phyloP scores from a whole-genome alignment of 1,140 invertebrate genomes.

The Scaptomyza graminum region DNA sequence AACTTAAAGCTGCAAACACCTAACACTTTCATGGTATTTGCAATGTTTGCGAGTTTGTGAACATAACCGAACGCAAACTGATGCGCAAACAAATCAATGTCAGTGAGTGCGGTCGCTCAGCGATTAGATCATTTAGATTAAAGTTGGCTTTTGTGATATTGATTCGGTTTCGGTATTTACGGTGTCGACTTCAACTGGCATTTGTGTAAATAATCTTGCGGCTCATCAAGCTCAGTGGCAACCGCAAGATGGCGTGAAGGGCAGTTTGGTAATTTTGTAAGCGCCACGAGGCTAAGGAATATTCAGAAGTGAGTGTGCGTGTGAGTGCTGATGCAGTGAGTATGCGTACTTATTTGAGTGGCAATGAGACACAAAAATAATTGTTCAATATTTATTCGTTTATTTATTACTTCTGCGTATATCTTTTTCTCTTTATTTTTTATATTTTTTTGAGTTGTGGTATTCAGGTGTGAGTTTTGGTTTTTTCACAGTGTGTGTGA shows the following conservation, averaged over 20 bases:
- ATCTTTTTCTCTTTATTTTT: constrained; percentile 11
- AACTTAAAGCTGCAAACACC: no score
- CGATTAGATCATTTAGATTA: constrained; percentile 55
- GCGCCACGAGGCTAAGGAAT: constrained; percentile 66
- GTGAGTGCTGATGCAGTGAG: constrained; percentile 19
- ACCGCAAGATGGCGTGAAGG: constrained; percentile 72
- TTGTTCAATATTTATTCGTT: constrained; percentile 53
- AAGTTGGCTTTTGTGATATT: constrained; percentile 35
- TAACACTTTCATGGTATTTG: constrained; percentile 4
- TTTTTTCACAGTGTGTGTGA: constrained; percentile 4
- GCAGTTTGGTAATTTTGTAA: constrained; percentile 74
- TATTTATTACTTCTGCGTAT: constrained; percentile 42
- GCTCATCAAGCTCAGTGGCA: constrained; percentile 42
- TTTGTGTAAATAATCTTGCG: constrained; percentile 61
- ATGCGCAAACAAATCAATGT: constrained; percentile 48
- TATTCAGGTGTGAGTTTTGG: constrained; percentile 16
- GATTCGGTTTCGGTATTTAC: constrained; percentile 6
- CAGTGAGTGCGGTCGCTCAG: constrained; percentile 48
- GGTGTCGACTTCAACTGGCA: constrained; percentile 11
- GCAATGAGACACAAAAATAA: constrained; percentile 54
- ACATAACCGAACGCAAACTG: constrained; percentile 22
- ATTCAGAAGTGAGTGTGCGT: constrained; percentile 31
- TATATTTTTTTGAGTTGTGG: not conserved
- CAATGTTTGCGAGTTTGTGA: constrained; percentile 31
- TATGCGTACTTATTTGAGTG: constrained; percentile 33